phyloP scores from a whole-genome alignment of 2,113 vertebrate genomes.

The Apodemus sylvaticus region DNA sequence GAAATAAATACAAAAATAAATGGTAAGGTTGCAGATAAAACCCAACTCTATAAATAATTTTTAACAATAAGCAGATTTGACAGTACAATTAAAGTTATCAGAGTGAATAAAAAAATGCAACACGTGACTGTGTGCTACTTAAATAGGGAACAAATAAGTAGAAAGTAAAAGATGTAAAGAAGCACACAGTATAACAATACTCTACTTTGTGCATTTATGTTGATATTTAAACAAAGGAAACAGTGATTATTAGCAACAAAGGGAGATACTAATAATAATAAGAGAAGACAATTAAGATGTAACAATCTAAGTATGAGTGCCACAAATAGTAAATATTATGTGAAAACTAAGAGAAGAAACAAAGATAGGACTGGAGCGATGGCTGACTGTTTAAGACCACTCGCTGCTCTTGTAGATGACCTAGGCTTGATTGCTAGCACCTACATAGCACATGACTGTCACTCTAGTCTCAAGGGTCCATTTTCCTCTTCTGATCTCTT shows the following conservation, averaged over 20 bases:
- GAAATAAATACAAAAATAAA: not conserved
- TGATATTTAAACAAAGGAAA: not conserved
- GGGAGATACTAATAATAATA: not conserved
- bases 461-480: too few relatives aligned
- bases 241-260: not conserved
- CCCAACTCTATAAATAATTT: not conserved
- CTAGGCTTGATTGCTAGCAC: not conserved
- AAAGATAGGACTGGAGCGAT: not conserved
- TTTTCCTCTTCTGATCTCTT: not conserved
- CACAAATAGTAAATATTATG: not conserved
- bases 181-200: not conserved
- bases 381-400: not conserved
- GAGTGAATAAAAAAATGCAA: not conserved
- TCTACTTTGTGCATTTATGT: not conserved
- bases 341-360: not conserved
- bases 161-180: not conserved
- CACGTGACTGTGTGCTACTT: not conserved
- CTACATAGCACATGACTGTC: not conserved
- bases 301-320: not conserved
- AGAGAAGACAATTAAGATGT: not conserved
- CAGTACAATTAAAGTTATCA: not conserved
- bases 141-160: not conserved
- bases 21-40: not conserved
- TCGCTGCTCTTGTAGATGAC: not conserved
- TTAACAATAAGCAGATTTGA: not conserved